Base-by-base conservation (phyloP, 1,140 invertebrate species). In the Ptiloglossa arizonensis region DNA sequence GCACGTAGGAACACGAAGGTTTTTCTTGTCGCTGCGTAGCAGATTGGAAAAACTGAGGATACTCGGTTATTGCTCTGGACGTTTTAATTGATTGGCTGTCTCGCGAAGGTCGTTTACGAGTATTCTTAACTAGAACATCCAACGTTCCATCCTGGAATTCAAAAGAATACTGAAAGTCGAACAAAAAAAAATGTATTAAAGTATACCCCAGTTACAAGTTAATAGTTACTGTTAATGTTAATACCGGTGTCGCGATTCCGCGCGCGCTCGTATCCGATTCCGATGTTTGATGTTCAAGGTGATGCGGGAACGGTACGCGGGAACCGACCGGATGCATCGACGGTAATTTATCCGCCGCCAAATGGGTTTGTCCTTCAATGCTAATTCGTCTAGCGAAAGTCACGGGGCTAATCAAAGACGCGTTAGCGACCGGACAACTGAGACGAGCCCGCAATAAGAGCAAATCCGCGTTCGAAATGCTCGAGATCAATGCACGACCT, bases 381-480 rank as follows among this genome's bases (percentile, higher is more conserved):
- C 27, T 82, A 73, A 67, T 79, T 83, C 81, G 57, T 56, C 74
- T 82, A 83, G 74, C 80, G 80, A 83, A 83, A 83, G 81, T 73
- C 63, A 52, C 56, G 38, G 56, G 68, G 50, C 54, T 67, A 44
- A 73, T 83, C 73, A 50, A 56, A 76, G 41, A 68, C 44, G 22
- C 38, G 48, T 72, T 56, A 71, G 44, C 41, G 29, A 19, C 24
- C 69, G 44, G 48, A 68, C 52, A 66, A 62, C 29, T 50, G 44
- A 70, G 69, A 54, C 32, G 19, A 66, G 38, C 50, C 2, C 24
- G 4, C 3, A 46, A 56, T 54, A 46, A 54, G 56, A 64, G 35
- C n/a, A 52, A 5, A 15, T 52, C 38, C 48, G 32, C 32, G 59
- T 24, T 27, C 46, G 4, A 52, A 15, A 46, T 52, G n/a, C 11